Base-by-base conservation (phyloP, 2,797 vertebrate species). In the Rhinatrema bivittatum region DNA sequence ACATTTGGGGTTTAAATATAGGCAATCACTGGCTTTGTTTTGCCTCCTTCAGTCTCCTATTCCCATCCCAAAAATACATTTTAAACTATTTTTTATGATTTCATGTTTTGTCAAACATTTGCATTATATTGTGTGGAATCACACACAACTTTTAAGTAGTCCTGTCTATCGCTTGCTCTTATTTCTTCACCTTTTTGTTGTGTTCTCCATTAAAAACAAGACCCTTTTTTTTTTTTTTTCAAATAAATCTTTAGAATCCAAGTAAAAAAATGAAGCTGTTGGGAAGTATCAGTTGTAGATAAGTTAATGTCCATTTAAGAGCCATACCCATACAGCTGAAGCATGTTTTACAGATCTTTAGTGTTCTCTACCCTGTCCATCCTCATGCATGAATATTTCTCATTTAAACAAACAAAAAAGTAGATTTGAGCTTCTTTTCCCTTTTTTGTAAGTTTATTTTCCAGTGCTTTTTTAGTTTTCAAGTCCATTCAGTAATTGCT, bases 21-120 rank as follows among this genome's bases (percentile, higher is more conserved):
- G 25, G 32, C 42, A 51, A 70, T n/a, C n/a, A n/a, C n/a, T n/a
- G n/a, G n/a, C n/a, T n/a, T n/a, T n/a, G n/a, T n/a, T n/a, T n/a
- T n/a, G n/a, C n/a, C n/a, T n/a, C n/a, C n/a, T n/a, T n/a, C n/a
- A n/a, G n/a, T n/a, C n/a, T n/a, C n/a, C n/a, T n/a, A n/a, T n/a
- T n/a, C n/a, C n/a, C n/a, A n/a, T n/a, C 76, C 62, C 32, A 53
- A 50, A n/a, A n/a, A n/a, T n/a, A 54, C 53, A 63, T 84, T 81
- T 79, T 75, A 79, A 76, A 53, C 33, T 22, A 46, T 36, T 66
- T 75, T 64, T 82, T 74, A 67, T 68, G 81, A 79, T 76, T 74
- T 76, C 66, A 36, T 72, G 56, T 57, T 60, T 80, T 68, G 70
- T 62, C 66, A 58, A 62, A 74, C 67, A 36, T n/a, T n/a, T n/a